Evolutionary conservation across 2,113 vertebrate genomes (phyloP).

Genomic region (Synodontis membranacea): DNA sequence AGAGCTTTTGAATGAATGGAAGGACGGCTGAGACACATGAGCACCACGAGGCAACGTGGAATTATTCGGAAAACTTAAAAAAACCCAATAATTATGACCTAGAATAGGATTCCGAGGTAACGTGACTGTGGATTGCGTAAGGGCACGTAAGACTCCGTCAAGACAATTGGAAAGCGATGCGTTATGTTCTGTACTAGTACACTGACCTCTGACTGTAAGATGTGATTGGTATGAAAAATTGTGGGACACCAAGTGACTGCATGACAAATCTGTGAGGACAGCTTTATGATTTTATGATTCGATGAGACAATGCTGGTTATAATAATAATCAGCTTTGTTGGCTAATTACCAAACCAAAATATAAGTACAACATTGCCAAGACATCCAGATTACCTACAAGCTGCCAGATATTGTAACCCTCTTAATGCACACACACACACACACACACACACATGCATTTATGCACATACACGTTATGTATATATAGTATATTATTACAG

Average conservation of each 20-base stretch:
- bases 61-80: neutral
- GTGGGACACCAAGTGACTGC: neutral
- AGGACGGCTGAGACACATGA: neutral
- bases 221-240: neutral
- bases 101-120: neutral
- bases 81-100: neutral
- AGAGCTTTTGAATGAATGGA: neutral
- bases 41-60: neutral
- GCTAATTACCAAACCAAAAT: neutral
- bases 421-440: constrained; percentile 23
- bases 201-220: neutral
- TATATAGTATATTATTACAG: constrained; percentile 47
- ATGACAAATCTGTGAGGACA: neutral
- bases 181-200: neutral
- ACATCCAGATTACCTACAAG: neutral
- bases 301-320: neutral
- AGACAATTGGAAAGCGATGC: neutral
- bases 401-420: constrained; percentile 3
- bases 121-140: neutral
- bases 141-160: neutral
- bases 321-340: neutral
- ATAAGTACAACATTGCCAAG: constrained; percentile 12
- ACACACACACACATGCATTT: neutral
- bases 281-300: neutral
- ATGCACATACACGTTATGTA: neutral